Conservation (phyloP, 2,797 vertebrate genomes). For the Heterohyrax brucei region DNA sequence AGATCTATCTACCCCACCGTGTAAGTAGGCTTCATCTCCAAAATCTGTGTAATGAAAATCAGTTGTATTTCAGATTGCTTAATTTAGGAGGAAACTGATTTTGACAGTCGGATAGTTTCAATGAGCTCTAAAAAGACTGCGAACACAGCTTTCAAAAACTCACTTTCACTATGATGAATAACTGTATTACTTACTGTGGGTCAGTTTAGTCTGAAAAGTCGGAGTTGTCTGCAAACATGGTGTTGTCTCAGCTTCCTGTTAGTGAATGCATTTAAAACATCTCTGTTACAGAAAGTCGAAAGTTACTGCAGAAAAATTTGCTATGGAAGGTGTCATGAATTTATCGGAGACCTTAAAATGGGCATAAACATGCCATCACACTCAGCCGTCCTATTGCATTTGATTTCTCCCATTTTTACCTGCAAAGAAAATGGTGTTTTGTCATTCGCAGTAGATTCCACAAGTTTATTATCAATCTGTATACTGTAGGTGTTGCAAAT, state of each 20-base stretch:
- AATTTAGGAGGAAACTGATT: conserved; percentile 79
- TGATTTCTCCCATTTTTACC: not conserved
- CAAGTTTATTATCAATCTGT: too few relatives aligned
- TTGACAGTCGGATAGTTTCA: conserved; percentile 80
- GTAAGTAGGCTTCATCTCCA: conserved; percentile 16
- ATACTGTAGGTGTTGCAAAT: too few relatives aligned
- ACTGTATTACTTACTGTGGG: conserved; percentile 81
- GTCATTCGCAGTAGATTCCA: not conserved
- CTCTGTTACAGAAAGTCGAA: conserved; percentile 49
- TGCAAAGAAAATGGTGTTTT: not conserved
- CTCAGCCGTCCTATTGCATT: not conserved
- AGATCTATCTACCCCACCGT: conserved; percentile 1
- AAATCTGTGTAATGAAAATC: conserved; percentile 58
- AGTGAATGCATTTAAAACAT: conserved; percentile 70
- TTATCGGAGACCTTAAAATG: conserved; percentile 1
- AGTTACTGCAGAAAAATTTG: conserved; percentile 12
- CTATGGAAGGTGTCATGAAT: not conserved
- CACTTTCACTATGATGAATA: conserved; percentile 84
- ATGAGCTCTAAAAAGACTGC: conserved; percentile 79
- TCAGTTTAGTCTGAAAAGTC: conserved; percentile 86
- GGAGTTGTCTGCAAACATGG: conserved; percentile 84
- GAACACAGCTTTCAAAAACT: conserved; percentile 72
- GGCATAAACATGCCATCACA: not conserved
- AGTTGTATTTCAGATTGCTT: conserved; percentile 72
- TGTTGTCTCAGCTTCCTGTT: conserved; percentile 78